These are phyloP conservation scores for Philopotamus ludificatus DNA, from an alignment of 1,140 invertebrate species.

Conservation along the genomic window DNA sequence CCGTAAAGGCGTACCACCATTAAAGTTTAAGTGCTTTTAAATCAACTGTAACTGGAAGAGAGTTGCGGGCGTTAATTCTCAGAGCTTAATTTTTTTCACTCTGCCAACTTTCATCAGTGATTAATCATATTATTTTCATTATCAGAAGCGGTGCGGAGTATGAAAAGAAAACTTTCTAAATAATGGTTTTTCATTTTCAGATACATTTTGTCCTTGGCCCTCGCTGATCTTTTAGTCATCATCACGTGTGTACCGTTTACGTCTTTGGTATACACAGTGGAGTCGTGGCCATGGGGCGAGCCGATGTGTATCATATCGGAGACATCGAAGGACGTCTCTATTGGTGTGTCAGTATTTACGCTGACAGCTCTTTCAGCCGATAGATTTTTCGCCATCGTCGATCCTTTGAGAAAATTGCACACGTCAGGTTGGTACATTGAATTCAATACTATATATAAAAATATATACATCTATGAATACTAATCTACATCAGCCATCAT, in stretches of 20 bases:
- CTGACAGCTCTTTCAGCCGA: conserved; percentile 87
- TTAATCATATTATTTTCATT: background rate
- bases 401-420: conserved; percentile 75
- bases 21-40: too few species aligned
- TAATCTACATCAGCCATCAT: background rate
- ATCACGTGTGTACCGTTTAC: conserved; percentile 88
- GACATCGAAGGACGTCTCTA: conserved; percentile 88
- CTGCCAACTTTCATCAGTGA: background rate
- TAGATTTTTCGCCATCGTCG: conserved; percentile 87
- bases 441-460: background rate
- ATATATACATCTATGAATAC: background rate
- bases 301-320: conserved; percentile 84
- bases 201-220: conserved; percentile 70
- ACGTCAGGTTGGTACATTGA: too few species aligned
- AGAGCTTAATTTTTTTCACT: background rate
- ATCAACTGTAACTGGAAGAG: too few species aligned
- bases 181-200: conserved; percentile 48
- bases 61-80: background rate
- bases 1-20: too few species aligned
- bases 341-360: conserved; percentile 92
- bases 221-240: conserved; percentile 79
- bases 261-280: conserved; percentile 80
- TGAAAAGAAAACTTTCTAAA: too few species aligned
- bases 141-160: too few species aligned
- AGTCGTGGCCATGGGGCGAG: conserved; percentile 85